Evolutionary conservation across 2,888 invertebrate genomes (phyloP).

Genomic region (Cantharis nigra): DNA sequence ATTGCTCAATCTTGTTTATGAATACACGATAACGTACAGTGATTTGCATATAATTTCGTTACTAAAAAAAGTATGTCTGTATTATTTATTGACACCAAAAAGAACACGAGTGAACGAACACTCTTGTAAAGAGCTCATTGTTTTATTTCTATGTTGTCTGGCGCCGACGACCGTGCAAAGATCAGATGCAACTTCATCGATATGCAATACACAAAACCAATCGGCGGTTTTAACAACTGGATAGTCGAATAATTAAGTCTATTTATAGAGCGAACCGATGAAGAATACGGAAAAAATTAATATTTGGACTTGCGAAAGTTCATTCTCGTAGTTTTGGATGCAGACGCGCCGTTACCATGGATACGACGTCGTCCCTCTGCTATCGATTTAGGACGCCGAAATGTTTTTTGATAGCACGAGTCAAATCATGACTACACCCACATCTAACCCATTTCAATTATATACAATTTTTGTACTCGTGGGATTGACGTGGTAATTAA

Average conservation of each 20-base stretch:
- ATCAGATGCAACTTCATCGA: constrained; percentile 23
- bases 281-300: neutral
- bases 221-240: constrained; percentile 16
- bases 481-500: neutral
- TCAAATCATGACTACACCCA: neutral
- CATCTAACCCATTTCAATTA: neutral
- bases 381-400: constrained; percentile 32
- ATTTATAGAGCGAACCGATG: constrained; percentile 8
- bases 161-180: constrained; percentile 24
- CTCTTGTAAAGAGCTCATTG: constrained; percentile 3
- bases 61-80: neutral
- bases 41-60: neutral
- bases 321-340: constrained; percentile 24
- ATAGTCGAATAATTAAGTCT: constrained; percentile 5
- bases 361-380: constrained; percentile 35
- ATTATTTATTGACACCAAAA: neutral
- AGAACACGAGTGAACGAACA: constrained; percentile 13
- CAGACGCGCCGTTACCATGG: constrained; percentile 37
- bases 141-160: constrained; percentile 25
- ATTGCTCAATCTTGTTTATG: neutral
- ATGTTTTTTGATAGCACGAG: constrained; percentile 9
- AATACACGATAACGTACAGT: neutral
- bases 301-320: neutral
- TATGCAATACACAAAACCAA: constrained; percentile 19
- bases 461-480: neutral